These are phyloP conservation scores for Boloria selene DNA, from an alignment of 2,888 invertebrate species.

Conservation along the genomic window DNA sequence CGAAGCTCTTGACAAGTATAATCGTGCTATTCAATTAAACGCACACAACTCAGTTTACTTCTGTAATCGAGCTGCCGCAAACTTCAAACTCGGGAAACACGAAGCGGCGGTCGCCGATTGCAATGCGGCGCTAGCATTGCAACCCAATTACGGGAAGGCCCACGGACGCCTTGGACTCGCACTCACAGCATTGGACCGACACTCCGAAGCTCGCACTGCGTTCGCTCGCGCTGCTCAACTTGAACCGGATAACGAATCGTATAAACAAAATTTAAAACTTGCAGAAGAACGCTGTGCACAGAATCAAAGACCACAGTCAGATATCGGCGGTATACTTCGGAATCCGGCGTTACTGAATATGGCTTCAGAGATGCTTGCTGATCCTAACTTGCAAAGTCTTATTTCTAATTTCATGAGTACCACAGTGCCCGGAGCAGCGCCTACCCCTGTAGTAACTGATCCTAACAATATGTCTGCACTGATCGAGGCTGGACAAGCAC, in stretches of 20 bases:
- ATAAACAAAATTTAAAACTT: conserved; percentile 91
- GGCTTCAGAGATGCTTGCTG: conserved; percentile 92
- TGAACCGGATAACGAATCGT: conserved; percentile 96
- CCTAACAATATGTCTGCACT: conserved; percentile 65
- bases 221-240: conserved; percentile 94
- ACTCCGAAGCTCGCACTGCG: conserved; percentile 91
- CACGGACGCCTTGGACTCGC: conserved; percentile 96
- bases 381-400: conserved; percentile 91
- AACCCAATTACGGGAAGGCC: conserved; percentile 96
- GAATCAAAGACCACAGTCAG: conserved; percentile 78
- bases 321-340: conserved; percentile 86
- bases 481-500: conserved; percentile 87
- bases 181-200: conserved; percentile 90
- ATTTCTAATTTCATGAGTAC: conserved; percentile 83
- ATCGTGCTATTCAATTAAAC: conserved; percentile 94
- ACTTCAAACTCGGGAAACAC: conserved; percentile 93
- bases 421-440: conserved; percentile 46
- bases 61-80: conserved; percentile 98
- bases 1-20: conserved; percentile 92
- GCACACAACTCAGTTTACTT: conserved; percentile 96
- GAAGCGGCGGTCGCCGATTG: conserved; percentile 94
- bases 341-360: conserved; percentile 92
- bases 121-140: conserved; percentile 92
- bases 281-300: conserved; percentile 87
- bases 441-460: conserved; percentile 41